These are phyloP conservation scores for Tragelaphus buxtoni DNA, from an alignment of 2,113 vertebrate genomes.

Conservation along the genomic window DNA sequence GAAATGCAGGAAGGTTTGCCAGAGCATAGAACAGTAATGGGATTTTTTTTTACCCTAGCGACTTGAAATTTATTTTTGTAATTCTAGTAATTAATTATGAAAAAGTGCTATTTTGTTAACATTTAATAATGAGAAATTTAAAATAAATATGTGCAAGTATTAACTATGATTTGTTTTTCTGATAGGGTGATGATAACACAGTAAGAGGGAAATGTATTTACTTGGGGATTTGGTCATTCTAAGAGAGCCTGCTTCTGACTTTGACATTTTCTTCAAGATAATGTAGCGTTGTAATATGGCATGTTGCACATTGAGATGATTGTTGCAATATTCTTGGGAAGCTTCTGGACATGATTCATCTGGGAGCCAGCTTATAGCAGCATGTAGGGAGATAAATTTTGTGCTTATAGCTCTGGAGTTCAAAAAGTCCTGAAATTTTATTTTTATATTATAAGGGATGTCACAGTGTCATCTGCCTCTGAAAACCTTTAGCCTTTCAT, in stretches of 20 bases:
- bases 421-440: not conserved
- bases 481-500: not conserved
- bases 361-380: not conserved
- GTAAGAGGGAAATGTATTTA: not conserved
- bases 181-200: not conserved
- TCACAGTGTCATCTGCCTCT: not conserved
- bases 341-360: not conserved
- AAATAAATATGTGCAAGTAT: slow-evolving; percentile 27
- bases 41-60: not conserved
- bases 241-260: not conserved
- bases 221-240: not conserved
- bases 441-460: not conserved
- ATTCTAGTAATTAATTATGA: slow-evolving; percentile 47
- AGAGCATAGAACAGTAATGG: slow-evolving; percentile 9
- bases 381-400: not conserved
- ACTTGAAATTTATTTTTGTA: slow-evolving; percentile 14
- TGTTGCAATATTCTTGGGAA: not conserved
- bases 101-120: slow-evolving; percentile 33
- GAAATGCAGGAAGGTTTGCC: not conserved
- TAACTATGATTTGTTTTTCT: slow-evolving; percentile 11
- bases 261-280: not conserved
- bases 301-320: not conserved
- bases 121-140: slow-evolving; percentile 40
- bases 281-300: not conserved
- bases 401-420: not conserved